Conservation (phyloP, 2,113 vertebrate species). For the Rhea pennata region DNA sequence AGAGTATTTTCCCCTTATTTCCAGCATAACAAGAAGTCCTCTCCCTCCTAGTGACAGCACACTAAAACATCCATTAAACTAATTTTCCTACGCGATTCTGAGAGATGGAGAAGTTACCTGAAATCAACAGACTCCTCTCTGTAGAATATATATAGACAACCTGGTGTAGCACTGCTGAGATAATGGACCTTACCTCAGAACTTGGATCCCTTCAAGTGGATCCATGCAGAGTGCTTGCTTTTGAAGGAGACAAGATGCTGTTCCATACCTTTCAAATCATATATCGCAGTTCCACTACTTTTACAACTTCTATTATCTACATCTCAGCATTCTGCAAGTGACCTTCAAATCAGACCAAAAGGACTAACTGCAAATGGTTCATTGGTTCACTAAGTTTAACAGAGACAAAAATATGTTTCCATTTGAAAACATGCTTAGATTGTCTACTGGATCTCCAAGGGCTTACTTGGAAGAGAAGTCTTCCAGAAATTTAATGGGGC, state of each 20-base stretch:
- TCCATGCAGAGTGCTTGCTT: background rate
- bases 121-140: background rate
- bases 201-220: background rate
- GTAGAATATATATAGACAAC: background rate
- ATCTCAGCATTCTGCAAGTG: background rate
- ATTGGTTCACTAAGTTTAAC: background rate
- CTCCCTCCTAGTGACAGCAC: background rate
- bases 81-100: background rate
- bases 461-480: background rate
- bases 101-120: background rate
- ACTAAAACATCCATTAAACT: background rate
- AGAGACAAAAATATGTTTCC: background rate
- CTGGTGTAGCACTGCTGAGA: background rate
- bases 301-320: background rate
- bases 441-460: fast-evolving
- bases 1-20: background rate
- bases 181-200: background rate
- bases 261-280: background rate
- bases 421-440: background rate
- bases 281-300: background rate
- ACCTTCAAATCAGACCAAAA: background rate
- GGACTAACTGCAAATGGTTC: background rate
- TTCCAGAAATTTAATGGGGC: background rate
- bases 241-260: background rate
- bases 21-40: background rate